A percentile compares a stretch with the other conserved stretches of the same genome.
These are phyloP conservation scores for Amblyjoppa fuscipennis DNA, from an alignment of 2,888 invertebrate species.

Conservation along the genomic window DNA sequence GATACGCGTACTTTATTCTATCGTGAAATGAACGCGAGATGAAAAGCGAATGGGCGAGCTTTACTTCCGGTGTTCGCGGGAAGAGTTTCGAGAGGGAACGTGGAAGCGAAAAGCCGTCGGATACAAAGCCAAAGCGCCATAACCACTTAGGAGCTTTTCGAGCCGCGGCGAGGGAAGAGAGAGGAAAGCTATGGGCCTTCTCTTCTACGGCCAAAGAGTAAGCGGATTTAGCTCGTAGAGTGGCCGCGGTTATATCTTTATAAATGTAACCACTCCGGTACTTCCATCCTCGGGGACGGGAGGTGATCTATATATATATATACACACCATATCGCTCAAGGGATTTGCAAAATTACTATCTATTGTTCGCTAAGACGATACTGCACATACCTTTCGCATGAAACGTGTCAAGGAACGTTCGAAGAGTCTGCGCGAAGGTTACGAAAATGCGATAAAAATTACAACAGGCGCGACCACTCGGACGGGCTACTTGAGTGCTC, in stretches of 20 bases:
- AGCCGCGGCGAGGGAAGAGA: slow-evolving; percentile 66
- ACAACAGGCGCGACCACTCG: neutral
- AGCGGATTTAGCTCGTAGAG: slow-evolving; percentile 82
- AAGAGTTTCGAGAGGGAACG: slow-evolving; percentile 36
- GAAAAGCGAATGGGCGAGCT: slow-evolving; percentile 66
- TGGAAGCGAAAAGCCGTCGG: slow-evolving; percentile 71
- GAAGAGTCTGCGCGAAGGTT: slow-evolving; percentile 27
- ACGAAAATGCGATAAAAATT: slow-evolving; percentile 56
- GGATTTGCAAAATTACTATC: slow-evolving; percentile 81
- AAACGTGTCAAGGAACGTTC: slow-evolving; percentile 53
- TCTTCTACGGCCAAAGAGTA: slow-evolving; percentile 77
- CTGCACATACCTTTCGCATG: slow-evolving; percentile 60
- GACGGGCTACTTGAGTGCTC: neutral
- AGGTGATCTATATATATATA: slow-evolving; percentile 27
- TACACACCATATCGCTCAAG: slow-evolving; percentile 76
- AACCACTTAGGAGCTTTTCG: slow-evolving; percentile 83
- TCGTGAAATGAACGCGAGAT: slow-evolving; percentile 59
- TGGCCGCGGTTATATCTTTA: slow-evolving; percentile 84
- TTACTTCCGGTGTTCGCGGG: slow-evolving; percentile 75
- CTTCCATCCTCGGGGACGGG: slow-evolving; percentile 36
- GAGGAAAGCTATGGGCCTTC: slow-evolving; percentile 76
- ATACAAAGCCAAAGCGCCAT: slow-evolving; percentile 83
- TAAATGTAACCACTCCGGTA: slow-evolving; percentile 84
- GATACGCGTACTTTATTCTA: slow-evolving; percentile 50
- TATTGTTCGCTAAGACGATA: slow-evolving; percentile 62